These are phyloP conservation scores for Odontocolon sp. DNA, from an alignment of 2,888 invertebrate species.

Conservation along the genomic window DNA sequence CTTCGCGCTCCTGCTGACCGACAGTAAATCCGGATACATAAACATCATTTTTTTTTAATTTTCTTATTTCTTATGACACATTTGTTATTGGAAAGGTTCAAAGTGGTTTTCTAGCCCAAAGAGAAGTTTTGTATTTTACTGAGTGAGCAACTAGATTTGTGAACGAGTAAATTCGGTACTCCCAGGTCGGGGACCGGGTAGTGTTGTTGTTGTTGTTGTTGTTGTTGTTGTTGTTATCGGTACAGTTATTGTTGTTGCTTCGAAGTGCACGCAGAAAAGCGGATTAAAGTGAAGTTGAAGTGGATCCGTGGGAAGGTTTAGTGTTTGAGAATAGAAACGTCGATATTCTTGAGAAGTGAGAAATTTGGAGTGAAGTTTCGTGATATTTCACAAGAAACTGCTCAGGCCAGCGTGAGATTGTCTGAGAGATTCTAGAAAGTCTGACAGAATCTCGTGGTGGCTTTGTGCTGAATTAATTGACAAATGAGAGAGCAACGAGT, in stretches of 20 bases:
- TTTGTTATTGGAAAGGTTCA: not conserved
- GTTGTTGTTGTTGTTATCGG: conserved; percentile 30
- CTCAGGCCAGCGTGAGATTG: not conserved
- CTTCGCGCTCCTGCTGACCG: conserved; percentile 44
- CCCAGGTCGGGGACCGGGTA: not conserved
- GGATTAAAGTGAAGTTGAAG: conserved; percentile 53
- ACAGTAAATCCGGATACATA: no score
- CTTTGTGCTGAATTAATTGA: conserved; percentile 9
- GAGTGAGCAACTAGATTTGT: not conserved
- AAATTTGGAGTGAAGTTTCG: no score
- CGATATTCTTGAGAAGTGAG: not conserved
- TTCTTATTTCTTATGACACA: not conserved
- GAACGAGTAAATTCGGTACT: not conserved
- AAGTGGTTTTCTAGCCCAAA: not conserved
- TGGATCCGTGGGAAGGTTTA: not conserved
- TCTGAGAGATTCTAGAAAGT: conserved; percentile 9
- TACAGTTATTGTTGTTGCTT: not conserved
- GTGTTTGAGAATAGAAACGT: not conserved
- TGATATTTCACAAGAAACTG: not conserved
- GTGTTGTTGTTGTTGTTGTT: conserved; percentile 26
- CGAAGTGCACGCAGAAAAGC: no score
- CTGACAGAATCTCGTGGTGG: conserved; percentile 9
- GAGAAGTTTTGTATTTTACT: conserved; percentile 3
- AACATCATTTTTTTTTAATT: not conserved
- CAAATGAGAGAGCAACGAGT: conserved; percentile 28